Percentiles rank a stretch among this genome's conserved stretches.
Evolutionary conservation across 2,113 vertebrate genomes (phyloP).

Genomic region (Centropus unirufus): DNA sequence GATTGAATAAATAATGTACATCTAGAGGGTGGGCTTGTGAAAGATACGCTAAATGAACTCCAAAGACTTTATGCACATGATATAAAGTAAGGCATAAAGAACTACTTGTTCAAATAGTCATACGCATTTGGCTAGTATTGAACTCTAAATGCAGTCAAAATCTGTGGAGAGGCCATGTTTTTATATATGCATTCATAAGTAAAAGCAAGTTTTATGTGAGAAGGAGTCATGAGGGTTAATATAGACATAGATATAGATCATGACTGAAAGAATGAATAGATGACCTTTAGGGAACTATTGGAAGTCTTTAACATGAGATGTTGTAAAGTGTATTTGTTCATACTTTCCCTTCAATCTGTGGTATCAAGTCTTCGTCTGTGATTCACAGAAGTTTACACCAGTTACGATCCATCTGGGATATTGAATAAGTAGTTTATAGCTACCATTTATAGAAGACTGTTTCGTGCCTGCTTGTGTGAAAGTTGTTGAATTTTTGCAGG

Average conservation of each 20-base stretch:
- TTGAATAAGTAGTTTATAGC: neutral
- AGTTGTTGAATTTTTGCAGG: neutral
- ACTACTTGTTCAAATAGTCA: neutral
- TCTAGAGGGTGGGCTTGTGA: neutral
- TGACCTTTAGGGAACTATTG: neutral
- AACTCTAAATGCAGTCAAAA: neutral
- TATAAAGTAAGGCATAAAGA: neutral
- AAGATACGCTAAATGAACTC: neutral
- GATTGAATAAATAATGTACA: neutral
- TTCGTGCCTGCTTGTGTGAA: neutral
- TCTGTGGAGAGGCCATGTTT: neutral
- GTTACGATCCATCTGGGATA: neutral
- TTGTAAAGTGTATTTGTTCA: conserved; percentile 4
- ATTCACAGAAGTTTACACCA: neutral
- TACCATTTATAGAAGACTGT: neutral
- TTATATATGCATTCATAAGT: neutral
- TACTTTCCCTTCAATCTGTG: neutral
- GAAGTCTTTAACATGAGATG: neutral
- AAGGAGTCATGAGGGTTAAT: neutral
- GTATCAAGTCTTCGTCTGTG: neutral
- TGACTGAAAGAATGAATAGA: neutral
- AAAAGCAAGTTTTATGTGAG: neutral
- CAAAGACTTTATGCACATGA: neutral
- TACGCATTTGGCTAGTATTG: neutral
- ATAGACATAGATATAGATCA: neutral